Percentiles rank a stretch among this genome's conserved stretches.
Evolutionary conservation across 2,888 invertebrate genomes (phyloP).

Genomic region (Dicyrtoma fusca): DNA sequence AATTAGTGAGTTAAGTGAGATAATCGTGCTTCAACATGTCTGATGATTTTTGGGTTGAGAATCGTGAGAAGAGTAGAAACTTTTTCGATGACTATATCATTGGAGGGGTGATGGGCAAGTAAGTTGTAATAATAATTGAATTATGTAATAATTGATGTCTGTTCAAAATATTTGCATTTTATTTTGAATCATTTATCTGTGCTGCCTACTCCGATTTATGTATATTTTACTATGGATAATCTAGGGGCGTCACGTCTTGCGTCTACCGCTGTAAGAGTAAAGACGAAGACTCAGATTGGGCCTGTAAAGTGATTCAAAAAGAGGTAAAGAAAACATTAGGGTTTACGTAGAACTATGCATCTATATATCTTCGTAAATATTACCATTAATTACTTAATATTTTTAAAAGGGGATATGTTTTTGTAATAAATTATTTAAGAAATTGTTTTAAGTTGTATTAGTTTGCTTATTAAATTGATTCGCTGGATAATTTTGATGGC

Average conservation of each 20-base stretch:
- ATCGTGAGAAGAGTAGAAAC: constrained; percentile 44
- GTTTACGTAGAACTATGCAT: no score
- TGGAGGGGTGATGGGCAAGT: constrained; percentile 59
- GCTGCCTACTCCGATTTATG: no score
- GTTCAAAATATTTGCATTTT: not conserved
- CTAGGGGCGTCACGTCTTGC: constrained; percentile 59
- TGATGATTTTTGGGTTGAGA: constrained; percentile 50
- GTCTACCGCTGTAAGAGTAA: constrained; percentile 60
- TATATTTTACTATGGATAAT: no score
- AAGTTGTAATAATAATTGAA: constrained; percentile 43
- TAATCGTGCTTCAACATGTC: constrained; percentile 15
- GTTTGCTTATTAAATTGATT: no score
- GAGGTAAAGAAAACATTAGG: constrained; percentile 59
- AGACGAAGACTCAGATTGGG: constrained; percentile 58
- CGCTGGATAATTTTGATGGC: no score
- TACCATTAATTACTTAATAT: not conserved
- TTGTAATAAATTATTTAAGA: no score
- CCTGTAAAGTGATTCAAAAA: constrained; percentile 60
- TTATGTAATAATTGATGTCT: no score
- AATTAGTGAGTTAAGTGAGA: no score
- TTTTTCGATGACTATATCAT: constrained; percentile 58
- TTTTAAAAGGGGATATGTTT: no score
- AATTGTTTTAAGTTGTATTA: no score
- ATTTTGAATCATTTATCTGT: no score
- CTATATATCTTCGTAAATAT: no score